phyloP scores from a whole-genome alignment of 2,113 vertebrate species.

The Sceloporus tristichus region DNA sequence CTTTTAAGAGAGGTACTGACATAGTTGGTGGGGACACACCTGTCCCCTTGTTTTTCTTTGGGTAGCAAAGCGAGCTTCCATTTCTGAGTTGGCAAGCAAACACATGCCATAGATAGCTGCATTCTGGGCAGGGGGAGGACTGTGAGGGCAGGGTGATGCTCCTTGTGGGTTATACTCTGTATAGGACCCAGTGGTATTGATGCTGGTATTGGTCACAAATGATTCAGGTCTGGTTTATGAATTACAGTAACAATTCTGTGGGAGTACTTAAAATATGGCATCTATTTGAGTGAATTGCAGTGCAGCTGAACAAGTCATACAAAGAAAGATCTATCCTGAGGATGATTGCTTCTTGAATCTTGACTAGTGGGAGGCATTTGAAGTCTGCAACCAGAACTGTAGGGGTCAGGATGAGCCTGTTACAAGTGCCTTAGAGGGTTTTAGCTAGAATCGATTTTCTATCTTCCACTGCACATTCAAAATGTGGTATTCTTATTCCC shows the following conservation, averaged over 20 bases:
- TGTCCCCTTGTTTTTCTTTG: too few species aligned
- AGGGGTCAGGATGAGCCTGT: slow-evolving; percentile 16
- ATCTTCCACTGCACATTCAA: not conserved
- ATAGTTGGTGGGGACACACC: too few species aligned
- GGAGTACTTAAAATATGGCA: not conserved
- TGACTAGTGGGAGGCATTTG: slow-evolving; percentile 5
- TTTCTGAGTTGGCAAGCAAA: not conserved
- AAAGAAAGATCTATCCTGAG: not conserved
- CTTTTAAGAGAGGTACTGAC: too few species aligned
- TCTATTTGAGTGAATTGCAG: not conserved
- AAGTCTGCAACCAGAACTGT: slow-evolving; percentile 1
- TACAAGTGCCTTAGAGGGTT: slow-evolving; percentile 16
- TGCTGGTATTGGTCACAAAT: not conserved
- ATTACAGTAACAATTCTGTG: not conserved
- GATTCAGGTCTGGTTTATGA: not conserved
- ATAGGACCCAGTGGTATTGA: not conserved
- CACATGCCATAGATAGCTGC: not conserved
- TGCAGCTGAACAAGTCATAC: not conserved
- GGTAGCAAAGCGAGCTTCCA: not conserved
- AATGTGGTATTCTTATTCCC: not conserved
- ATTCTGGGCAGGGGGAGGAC: not conserved
- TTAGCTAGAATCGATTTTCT: slow-evolving; percentile 24
- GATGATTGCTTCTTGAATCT: slow-evolving; percentile 22
- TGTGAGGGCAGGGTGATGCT: not conserved
- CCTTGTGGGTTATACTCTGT: not conserved